Evolutionary conservation across 2,888 invertebrate species (phyloP).

Genomic region (Cybosia mesomella): DNA sequence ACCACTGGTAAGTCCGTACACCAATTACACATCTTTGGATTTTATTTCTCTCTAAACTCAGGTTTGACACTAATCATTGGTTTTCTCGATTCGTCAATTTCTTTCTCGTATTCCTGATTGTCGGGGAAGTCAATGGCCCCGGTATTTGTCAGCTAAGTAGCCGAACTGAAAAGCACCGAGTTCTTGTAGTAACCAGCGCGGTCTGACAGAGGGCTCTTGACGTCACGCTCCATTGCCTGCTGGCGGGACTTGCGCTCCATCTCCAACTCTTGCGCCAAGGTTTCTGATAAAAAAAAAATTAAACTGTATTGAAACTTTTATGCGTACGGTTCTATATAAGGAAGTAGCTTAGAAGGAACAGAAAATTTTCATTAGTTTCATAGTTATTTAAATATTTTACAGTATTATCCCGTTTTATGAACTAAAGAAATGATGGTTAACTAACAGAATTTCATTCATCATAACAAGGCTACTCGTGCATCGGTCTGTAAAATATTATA

Average conservation of each 20-base stretch:
- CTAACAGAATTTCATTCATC: conserved; percentile 25
- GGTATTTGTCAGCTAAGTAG: conserved; percentile 89
- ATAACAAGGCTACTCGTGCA: conserved; percentile 63
- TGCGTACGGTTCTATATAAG: background rate
- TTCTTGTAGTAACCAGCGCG: conserved; percentile 95
- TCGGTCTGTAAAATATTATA: conserved; percentile 80
- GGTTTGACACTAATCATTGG: conserved; percentile 86
- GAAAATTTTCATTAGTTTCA: background rate
- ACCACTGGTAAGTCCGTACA: conserved; percentile 55
- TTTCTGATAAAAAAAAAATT: conserved; percentile 87
- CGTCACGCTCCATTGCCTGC: conserved; percentile 93
- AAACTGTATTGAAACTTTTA: background rate
- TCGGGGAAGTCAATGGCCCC: conserved; percentile 79
- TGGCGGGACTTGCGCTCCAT: conserved; percentile 95
- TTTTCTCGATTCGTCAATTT: conserved; percentile 78
- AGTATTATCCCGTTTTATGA: background rate
- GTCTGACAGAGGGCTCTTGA: conserved; percentile 95
- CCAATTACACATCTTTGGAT: conserved; percentile 65
- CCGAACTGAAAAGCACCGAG: conserved; percentile 95
- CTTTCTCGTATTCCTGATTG: conserved; percentile 71
- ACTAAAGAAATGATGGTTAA: conserved; percentile 10
- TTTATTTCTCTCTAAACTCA: conserved; percentile 84
- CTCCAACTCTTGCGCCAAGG: conserved; percentile 94
- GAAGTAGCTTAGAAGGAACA: background rate
- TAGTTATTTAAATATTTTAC: background rate